Conservation (phyloP, 2,113 vertebrate genomes). For the Gallinago paraguaiae region DNA sequence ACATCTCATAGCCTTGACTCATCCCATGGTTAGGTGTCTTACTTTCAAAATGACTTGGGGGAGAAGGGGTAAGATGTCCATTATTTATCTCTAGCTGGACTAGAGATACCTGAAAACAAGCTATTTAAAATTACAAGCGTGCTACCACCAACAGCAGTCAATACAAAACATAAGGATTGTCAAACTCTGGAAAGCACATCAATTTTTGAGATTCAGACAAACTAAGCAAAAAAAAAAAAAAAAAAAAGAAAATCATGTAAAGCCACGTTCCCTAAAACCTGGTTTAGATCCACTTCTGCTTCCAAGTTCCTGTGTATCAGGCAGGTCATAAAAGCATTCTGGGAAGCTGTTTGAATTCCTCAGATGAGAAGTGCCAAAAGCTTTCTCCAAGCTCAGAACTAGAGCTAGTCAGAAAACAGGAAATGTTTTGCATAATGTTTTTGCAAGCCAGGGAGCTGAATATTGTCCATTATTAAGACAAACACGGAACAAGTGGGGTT, state of each 20-base stretch:
- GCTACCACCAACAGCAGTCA: neutral
- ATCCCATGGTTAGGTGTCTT: neutral
- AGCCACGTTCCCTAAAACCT: neutral
- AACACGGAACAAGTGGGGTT: neutral
- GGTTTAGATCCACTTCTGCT: slow-evolving; percentile 15
- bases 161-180: neutral
- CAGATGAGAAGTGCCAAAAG: slow-evolving; percentile 33
- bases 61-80: accelerated
- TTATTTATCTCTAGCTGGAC: neutral
- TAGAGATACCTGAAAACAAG: neutral
- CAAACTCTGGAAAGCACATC: neutral
- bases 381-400: slow-evolving; percentile 33
- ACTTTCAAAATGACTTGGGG: neutral
- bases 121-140: neutral
- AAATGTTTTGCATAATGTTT: slow-evolving; percentile 45
- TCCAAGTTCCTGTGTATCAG: slow-evolving; percentile 26
- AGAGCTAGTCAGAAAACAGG: slow-evolving; percentile 52
- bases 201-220: neutral
- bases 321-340: slow-evolving; percentile 27
- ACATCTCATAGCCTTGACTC: neutral
- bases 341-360: slow-evolving; percentile 31
- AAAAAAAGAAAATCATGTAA: neutral
- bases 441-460: slow-evolving; percentile 22
- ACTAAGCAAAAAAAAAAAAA: neutral
- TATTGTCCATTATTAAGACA: neutral